These are phyloP conservation scores for Huso huso DNA, from an alignment of 2,797 vertebrate genomes.

Conservation along the genomic window DNA sequence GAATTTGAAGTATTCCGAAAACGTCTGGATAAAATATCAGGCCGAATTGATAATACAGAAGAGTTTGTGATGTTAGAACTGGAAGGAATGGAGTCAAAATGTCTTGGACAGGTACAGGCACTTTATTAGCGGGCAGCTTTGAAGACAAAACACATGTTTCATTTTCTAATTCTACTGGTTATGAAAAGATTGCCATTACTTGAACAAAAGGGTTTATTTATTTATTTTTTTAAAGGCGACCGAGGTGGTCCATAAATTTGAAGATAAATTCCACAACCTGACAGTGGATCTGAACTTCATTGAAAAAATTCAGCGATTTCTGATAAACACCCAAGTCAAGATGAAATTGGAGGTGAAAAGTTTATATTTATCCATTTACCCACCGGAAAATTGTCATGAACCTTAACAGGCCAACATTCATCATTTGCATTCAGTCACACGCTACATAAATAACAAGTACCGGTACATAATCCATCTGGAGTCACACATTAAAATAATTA, in stretches of 20 bases:
- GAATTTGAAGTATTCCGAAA: slow-evolving; percentile 56
- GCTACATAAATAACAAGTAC: neutral
- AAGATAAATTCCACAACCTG: slow-evolving; percentile 56
- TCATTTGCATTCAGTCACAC: neutral
- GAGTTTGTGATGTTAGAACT: slow-evolving; percentile 52
- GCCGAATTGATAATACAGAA: slow-evolving; percentile 56
- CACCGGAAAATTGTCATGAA: neutral
- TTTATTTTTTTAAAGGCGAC: slow-evolving; percentile 55
- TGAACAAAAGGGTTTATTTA: neutral
- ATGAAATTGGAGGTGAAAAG: slow-evolving; percentile 71
- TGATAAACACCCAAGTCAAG: slow-evolving; percentile 58
- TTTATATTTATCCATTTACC: too few species aligned
- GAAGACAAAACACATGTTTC: neutral
- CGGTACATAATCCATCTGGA: too few species aligned
- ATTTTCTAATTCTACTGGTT: neutral
- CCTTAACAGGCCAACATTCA: neutral
- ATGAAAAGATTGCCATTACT: neutral
- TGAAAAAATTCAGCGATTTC: slow-evolving; percentile 54
- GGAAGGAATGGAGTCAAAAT: slow-evolving; percentile 56
- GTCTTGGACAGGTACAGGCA: slow-evolving; percentile 59
- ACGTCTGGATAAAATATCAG: slow-evolving; percentile 49
- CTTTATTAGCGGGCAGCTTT: neutral
- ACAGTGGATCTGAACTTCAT: slow-evolving; percentile 56
- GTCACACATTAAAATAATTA: too few species aligned
- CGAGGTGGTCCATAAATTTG: slow-evolving; percentile 48